Conservation (phyloP, 1,140 invertebrate genomes). For the Vanessa tameamea region DNA sequence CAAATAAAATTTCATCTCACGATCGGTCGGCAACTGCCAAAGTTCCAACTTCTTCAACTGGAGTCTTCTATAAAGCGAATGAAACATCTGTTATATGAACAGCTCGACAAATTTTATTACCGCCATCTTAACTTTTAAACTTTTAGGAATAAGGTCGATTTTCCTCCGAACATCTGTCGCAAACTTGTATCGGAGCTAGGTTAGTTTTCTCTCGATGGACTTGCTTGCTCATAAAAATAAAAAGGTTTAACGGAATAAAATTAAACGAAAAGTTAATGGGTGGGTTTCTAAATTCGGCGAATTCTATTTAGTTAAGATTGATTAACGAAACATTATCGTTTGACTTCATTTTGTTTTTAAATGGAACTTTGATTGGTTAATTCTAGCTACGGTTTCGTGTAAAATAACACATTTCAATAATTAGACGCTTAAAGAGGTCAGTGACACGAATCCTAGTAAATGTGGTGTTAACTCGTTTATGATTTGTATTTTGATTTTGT, state of each 20-base stretch:
- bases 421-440: too few relatives aligned
- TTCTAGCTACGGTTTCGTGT: neutral
- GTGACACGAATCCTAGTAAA: too few relatives aligned
- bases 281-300: slow-evolving; percentile 2
- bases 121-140: slow-evolving; percentile 20
- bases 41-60: slow-evolving; percentile 52
- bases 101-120: slow-evolving; percentile 40
- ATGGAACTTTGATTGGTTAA: neutral
- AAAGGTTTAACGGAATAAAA: slow-evolving; percentile 38
- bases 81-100: slow-evolving; percentile 65
- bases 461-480: too few relatives aligned
- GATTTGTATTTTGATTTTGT: too few relatives aligned
- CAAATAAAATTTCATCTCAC: slow-evolving; percentile 68
- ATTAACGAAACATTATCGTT: slow-evolving; percentile 7
- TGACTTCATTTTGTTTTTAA: neutral
- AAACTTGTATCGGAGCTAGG: slow-evolving; percentile 38
- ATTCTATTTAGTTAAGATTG: slow-evolving; percentile 17
- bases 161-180: neutral
- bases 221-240: slow-evolving; percentile 41
- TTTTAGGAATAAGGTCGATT: slow-evolving; percentile 18
- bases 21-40: slow-evolving; percentile 51
- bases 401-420: too few relatives aligned
- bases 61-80: slow-evolving; percentile 55
- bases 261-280: slow-evolving; percentile 25
- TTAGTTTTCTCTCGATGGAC: slow-evolving; percentile 42